phyloP scores from a whole-genome alignment of 2,113 vertebrate genomes.

The Chlorocebus sabaeus region DNA sequence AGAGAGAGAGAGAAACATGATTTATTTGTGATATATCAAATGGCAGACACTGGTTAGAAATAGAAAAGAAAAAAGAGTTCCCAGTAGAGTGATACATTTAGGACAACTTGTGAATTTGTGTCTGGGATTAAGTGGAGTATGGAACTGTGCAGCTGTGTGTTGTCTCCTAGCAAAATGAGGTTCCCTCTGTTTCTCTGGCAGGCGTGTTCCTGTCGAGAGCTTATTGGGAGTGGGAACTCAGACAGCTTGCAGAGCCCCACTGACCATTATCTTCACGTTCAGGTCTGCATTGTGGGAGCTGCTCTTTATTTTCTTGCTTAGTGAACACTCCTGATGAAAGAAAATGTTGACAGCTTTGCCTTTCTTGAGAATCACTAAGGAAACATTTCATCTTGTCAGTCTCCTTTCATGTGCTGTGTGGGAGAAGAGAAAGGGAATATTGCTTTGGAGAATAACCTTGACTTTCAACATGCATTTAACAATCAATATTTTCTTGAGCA shows the following conservation, averaged over 20 bases:
- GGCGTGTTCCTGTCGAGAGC: background rate
- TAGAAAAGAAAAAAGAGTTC: background rate
- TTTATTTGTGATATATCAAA: background rate
- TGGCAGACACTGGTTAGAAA: background rate
- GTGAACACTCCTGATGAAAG: constrained; percentile 36
- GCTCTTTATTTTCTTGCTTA: background rate
- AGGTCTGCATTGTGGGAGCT: background rate
- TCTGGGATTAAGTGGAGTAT: background rate
- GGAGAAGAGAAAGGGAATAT: background rate
- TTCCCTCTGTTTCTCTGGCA: constrained; percentile 36
- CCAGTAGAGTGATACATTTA: background rate
- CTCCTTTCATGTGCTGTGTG: background rate
- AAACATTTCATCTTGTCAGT: constrained; percentile 34
- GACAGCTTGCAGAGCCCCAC: background rate
- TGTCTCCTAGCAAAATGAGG: background rate
- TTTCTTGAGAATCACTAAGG: constrained; percentile 28
- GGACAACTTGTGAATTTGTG: background rate
- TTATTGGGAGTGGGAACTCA: background rate
- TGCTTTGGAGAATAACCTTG: background rate
- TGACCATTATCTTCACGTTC: constrained; percentile 34
- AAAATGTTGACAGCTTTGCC: background rate
- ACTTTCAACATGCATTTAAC: background rate
- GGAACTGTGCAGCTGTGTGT: background rate
- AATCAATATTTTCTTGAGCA: background rate
- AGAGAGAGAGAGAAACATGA: background rate